Conservation (phyloP, 92 coral and sea anemone genomes). For the Palythoa grandiflora region DNA sequence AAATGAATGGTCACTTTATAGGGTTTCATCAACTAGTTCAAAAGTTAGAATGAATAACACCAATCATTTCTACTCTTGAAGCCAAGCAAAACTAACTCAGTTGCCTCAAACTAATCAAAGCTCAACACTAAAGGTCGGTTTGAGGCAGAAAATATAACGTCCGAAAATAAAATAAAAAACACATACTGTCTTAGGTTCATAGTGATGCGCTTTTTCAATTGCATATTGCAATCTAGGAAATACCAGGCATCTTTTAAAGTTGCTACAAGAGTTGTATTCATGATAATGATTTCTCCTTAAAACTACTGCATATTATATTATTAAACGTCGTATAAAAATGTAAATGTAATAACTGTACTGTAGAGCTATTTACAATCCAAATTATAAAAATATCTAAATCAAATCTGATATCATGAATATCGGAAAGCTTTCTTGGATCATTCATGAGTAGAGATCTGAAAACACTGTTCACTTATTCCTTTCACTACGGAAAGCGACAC, state of each 20-base stretch:
- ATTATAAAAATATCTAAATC: conserved; percentile 40
- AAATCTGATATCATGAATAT: conserved; percentile 22
- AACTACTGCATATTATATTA: neutral
- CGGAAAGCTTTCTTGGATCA: neutral
- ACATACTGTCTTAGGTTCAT: too few relatives aligned
- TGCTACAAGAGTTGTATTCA: neutral
- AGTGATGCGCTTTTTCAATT: neutral
- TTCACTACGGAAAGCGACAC: neutral
- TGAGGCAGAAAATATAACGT: too few relatives aligned
- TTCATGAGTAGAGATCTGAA: neutral
- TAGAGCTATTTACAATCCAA: conserved; percentile 36
- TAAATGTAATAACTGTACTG: conserved; percentile 5
- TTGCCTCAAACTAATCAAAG: too few relatives aligned
- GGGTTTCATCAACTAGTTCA: too few relatives aligned
- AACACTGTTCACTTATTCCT: neutral
- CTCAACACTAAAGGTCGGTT: too few relatives aligned
- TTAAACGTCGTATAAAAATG: conserved; percentile 30
- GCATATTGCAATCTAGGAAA: too few relatives aligned
- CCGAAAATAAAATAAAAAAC: too few relatives aligned
- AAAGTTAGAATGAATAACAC: too few relatives aligned
- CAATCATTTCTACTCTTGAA: too few relatives aligned
- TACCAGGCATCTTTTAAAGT: neutral
- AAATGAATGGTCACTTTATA: too few relatives aligned
- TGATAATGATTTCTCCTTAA: neutral
- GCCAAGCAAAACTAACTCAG: too few relatives aligned